phyloP scores from a whole-genome alignment of 2,888 invertebrate species.

The Acronicta alni region DNA sequence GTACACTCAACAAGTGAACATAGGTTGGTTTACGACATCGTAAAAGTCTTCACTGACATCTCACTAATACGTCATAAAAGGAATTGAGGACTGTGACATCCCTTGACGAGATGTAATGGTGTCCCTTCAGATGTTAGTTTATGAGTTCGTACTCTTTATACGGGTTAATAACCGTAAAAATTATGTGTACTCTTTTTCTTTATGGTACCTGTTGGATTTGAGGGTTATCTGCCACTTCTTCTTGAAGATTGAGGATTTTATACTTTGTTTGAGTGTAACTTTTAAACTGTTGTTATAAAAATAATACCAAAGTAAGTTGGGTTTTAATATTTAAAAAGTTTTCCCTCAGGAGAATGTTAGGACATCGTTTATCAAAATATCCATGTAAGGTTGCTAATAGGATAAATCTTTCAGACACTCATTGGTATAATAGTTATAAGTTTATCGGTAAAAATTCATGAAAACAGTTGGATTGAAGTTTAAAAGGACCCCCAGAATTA shows the following conservation, averaged over 20 bases:
- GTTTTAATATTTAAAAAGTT: too few species aligned
- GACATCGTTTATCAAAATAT: too few species aligned
- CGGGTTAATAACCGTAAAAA: conserved; percentile 71
- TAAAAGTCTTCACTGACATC: conserved; percentile 80
- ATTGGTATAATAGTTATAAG: too few species aligned
- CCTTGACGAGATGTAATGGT: conserved; percentile 65
- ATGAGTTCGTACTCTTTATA: conserved; percentile 65
- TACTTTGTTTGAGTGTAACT: neutral
- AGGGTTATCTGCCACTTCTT: conserved; percentile 6
- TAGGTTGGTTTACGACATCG: conserved; percentile 81
- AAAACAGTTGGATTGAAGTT: too few species aligned
- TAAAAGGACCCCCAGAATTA: too few species aligned
- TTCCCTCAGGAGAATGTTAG: too few species aligned
- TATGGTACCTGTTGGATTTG: conserved; percentile 59
- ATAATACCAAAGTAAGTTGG: neutral
- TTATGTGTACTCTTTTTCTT: conserved; percentile 55
- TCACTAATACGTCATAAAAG: conserved; percentile 86
- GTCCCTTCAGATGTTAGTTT: conserved; percentile 63
- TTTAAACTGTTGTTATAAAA: neutral
- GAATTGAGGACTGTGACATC: conserved; percentile 62
- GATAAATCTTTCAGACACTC: too few species aligned
- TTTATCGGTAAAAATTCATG: too few species aligned
- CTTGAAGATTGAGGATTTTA: conserved; percentile 2
- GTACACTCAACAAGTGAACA: conserved; percentile 82
- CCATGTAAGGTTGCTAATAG: too few species aligned